Percentiles rank a stretch among this genome's conserved stretches.
phyloP scores from a whole-genome alignment of 2,113 vertebrate species.

The Scomber japonicus region DNA sequence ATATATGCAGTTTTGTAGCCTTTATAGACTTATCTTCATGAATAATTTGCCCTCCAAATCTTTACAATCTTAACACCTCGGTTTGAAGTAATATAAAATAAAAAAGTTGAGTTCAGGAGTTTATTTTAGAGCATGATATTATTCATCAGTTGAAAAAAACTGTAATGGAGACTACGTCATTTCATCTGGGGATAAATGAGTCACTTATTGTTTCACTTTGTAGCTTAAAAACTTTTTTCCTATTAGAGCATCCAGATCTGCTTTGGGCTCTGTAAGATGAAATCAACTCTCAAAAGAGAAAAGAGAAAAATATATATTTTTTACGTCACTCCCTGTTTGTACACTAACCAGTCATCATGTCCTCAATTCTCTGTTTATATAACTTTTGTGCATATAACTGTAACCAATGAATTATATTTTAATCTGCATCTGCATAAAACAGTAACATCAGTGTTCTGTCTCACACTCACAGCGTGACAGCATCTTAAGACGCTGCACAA shows the following conservation, averaged over 20 bases:
- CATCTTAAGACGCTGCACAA: too few relatives aligned
- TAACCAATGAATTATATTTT: neutral
- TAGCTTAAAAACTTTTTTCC: neutral
- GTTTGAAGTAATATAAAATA: slow-evolving; percentile 12
- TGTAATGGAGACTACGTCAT: neutral
- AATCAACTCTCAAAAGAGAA: neutral
- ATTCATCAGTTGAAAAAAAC: slow-evolving; percentile 43
- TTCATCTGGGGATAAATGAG: slow-evolving; percentile 32
- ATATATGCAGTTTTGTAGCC: neutral
- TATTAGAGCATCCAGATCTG: neutral
- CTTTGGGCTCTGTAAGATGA: slow-evolving; percentile 7
- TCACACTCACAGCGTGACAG: neutral
- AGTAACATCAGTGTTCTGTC: neutral
- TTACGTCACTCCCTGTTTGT: neutral
- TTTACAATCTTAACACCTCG: slow-evolving; percentile 14
- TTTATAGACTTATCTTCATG: neutral
- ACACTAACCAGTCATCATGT: neutral
- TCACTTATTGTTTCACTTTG: slow-evolving; percentile 27
- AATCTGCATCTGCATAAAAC: too few relatives aligned
- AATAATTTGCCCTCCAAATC: slow-evolving; percentile 10
- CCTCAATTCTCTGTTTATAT: neutral
- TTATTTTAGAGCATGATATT: slow-evolving; percentile 40
- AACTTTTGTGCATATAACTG: neutral
- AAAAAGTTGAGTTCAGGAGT: slow-evolving; percentile 16
- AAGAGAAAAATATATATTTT: neutral